Evolutionary conservation across 2,888 invertebrate genomes (phyloP), one percentile per base, ranked within the genome.

Genomic region (Lepetodrilus schrolli): DNA sequence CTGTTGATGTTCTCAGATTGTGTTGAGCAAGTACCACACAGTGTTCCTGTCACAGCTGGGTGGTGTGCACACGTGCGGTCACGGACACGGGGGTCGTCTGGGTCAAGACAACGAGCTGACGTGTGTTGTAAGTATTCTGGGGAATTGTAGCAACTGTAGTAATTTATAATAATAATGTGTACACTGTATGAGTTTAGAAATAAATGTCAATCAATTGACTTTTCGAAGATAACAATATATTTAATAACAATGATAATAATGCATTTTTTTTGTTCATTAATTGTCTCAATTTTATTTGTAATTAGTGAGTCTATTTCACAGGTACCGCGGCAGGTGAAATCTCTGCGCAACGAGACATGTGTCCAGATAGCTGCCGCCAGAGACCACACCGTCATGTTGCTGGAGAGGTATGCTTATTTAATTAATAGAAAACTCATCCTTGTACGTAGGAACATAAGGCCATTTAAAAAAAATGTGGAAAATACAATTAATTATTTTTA

Each of bases 11-110:
- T 80, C 85, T 2, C 89, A 94, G 94, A 93, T 95, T n/a, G 93
- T 92, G 78, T 92, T 95, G 79, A 93, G 93, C 82, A 94, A 94
- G 89, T 95, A 94, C 91, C 96, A 96, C 91, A 93, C 94, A 80
- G 91, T 95, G 13, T 94, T 95, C 91, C 87, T 95, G 34, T 91
- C 92, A 0, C 88, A 87, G 0, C 91, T 91, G 72, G 93, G 93
- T 0, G 91, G 91, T 69, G 94, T 94, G 1, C 96, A 93, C 92
- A 93, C 94, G 21, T 95, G 95, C 88, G 97, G 96, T 0, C 95
- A 95, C 91, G 94, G 95, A 10, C 94, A 94, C 78, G 94, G 94
- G 13, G 95, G 95, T 0, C 90, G 95, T 20, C 93, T 96, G 17
- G 96, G 96, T 38, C 93, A 94, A 4, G 93, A 93, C 0, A 91